Evolutionary conservation across 2,888 invertebrate species (phyloP).

Genomic region (Syrista parreyssii): DNA sequence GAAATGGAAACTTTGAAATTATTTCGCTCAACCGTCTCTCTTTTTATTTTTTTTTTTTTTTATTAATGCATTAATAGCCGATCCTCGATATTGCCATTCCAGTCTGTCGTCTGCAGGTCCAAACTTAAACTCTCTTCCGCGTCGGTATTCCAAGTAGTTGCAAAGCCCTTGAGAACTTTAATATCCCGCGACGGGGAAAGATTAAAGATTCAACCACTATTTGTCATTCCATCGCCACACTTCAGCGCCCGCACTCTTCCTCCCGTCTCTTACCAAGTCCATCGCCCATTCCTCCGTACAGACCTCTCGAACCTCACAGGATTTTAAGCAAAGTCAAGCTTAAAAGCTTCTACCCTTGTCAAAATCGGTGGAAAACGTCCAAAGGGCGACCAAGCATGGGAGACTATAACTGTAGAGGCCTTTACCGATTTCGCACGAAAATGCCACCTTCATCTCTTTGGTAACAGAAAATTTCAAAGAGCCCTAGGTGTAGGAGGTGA

Average conservation of each 20-base stretch:
- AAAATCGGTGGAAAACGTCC: background rate
- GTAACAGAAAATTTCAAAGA: background rate
- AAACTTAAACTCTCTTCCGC: conserved; percentile 47
- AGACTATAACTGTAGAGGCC: background rate
- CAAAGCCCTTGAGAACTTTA: conserved; percentile 55
- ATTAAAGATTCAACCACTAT: conserved; percentile 59
- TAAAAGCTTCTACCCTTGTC: background rate
- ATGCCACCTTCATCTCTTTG: background rate
- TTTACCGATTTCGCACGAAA: background rate
- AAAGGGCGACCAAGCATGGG: background rate
- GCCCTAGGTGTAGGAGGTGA: background rate
- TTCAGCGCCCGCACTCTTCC: conserved; percentile 14
- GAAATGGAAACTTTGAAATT: conserved; percentile 18
- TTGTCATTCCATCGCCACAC: conserved; percentile 56
- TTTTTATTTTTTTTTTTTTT: background rate
- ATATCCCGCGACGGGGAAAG: conserved; percentile 53
- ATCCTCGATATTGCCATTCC: conserved; percentile 1
- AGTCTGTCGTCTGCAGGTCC: conserved; percentile 17
- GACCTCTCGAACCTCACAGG: background rate
- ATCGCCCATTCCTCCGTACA: conserved; percentile 5
- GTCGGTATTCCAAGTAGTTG: conserved; percentile 47
- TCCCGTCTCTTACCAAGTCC: conserved; percentile 9
- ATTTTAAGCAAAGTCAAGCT: background rate
- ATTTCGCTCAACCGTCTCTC: background rate
- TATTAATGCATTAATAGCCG: conserved; percentile 34